Evolutionary conservation across 2,888 invertebrate species (phyloP).

Genomic region (Rhamphomyia laevipes): DNA sequence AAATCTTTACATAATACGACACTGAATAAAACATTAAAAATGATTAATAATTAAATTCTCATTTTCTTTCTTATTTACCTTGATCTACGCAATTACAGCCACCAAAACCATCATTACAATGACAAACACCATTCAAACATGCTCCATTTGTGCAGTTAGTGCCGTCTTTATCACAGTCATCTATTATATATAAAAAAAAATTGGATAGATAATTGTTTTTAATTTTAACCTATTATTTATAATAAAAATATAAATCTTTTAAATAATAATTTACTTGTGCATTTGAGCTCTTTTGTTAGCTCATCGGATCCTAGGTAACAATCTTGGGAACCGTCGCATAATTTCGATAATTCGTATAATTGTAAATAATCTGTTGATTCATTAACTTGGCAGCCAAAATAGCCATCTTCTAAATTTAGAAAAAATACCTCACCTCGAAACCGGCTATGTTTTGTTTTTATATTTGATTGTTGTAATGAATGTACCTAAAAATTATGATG

Average conservation of each 20-base stretch:
- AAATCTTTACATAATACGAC: too few relatives aligned
- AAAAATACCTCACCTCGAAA: conserved; percentile 90
- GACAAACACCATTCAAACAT: conserved; percentile 85
- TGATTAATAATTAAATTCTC: too few relatives aligned
- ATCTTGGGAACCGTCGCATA: conserved; percentile 83
- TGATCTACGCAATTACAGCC: conserved; percentile 90
- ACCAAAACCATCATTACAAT: conserved; percentile 91
- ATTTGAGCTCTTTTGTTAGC: conserved; percentile 77
- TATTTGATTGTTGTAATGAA: conserved; percentile 65
- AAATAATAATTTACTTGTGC: conserved; percentile 66
- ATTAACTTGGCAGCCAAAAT: conserved; percentile 95
- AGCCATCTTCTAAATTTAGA: conserved; percentile 93
- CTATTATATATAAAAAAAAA: conserved; percentile 37
- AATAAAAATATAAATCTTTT: too few relatives aligned
- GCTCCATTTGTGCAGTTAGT: conserved; percentile 84
- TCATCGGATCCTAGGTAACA: conserved; percentile 90
- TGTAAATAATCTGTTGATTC: conserved; percentile 90
- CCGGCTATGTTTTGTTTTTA: conserved; percentile 41
- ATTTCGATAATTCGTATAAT: conserved; percentile 86
- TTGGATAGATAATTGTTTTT: not conserved
- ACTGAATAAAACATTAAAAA: too few relatives aligned
- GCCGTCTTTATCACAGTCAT: conserved; percentile 87
- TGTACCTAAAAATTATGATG: conserved; percentile 27
- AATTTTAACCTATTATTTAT: not conserved
- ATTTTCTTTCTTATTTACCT: conserved; percentile 44